Evolutionary conservation across 2,888 invertebrate species (phyloP), one percentile per base, ranked within the genome.

Genomic region (Acrocyrtus sp.): DNA sequence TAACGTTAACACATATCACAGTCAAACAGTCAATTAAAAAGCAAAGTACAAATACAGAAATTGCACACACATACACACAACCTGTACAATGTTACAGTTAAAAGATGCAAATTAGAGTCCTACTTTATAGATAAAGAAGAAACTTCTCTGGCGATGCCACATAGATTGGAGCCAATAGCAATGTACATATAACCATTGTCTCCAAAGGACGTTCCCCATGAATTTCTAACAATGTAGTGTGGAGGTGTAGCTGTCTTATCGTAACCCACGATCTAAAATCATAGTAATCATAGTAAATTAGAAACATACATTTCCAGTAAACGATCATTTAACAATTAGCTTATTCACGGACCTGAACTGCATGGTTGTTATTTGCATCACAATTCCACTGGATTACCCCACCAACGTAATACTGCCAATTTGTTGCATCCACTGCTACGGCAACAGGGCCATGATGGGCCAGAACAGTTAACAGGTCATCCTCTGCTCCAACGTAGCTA

Each of bases 331-430:
- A n/a, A 22, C 26, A 61, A 45, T 48, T 17, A 17, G 47, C n/a
- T 39, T 21, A 22, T 22, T 22, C 39, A 26, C 10, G 54, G 68
- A 78, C 80, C 77, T 83, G 83, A 0, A 93, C 92, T 0, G 94
- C 94, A 82, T 95, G 94, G 84, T 94, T 94, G n/a, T 92, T 84
- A 45, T 87, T 87, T 0, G 82, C 61, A 63, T 90, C 89, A 86
- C 95, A 95, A 82, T 94, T 91, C 82, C 87, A 92, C 83, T 93
- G 91, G 82, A 95, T 92, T 39, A 94, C 88, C 0, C 94, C 95
- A 0, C 92, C 93, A 8, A 93, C 85, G 83, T 95, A 95, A 84
- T 93, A 90, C 84, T 94, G 92, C 95, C 94, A 95, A 0, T 90
- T 89, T 27, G 91, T 86, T 0, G 94, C 94, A 84, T 94, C 94